A percentile compares a stretch with the other conserved stretches of the same genome.
Evolutionary conservation across 2,113 vertebrate species (phyloP).

Genomic region (Grammomys surdaster): DNA sequence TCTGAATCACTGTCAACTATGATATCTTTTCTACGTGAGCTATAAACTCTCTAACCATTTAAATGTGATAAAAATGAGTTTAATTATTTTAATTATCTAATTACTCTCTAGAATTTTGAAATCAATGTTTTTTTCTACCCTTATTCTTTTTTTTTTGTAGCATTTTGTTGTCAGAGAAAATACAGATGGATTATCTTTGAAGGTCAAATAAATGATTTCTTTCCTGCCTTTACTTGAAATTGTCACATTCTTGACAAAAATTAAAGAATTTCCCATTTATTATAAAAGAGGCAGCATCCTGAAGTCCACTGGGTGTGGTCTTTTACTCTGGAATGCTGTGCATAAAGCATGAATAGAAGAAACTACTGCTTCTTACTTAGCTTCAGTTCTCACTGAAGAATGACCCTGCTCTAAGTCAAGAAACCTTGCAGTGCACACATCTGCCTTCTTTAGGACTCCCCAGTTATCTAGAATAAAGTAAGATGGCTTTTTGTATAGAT

Average conservation of each 20-base stretch:
- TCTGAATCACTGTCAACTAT: background rate
- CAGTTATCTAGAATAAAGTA: background rate
- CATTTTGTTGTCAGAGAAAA: background rate
- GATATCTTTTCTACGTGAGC: background rate
- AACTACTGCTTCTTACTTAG: background rate
- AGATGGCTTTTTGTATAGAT: background rate
- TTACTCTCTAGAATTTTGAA: background rate
- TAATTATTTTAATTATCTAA: background rate
- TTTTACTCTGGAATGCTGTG: background rate
- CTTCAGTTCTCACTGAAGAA: background rate
- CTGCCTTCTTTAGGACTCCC: background rate
- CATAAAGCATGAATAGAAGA: background rate
- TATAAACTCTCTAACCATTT: background rate
- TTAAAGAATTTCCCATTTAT: slow-evolving; percentile 5
- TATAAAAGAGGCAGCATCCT: background rate
- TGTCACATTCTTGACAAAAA: background rate
- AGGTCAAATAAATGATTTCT: background rate
- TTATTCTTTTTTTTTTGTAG: background rate
- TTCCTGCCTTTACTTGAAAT: background rate
- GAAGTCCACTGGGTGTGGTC: background rate
- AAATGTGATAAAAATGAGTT: background rate
- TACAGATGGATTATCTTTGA: background rate
- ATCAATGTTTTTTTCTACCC: background rate
- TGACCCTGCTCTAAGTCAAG: background rate
- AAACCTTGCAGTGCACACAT: background rate